A percentile compares a stretch with the other conserved stretches of the same genome.
These are phyloP conservation scores for Ischnura elegans DNA, from an alignment of 2,888 invertebrate genomes.

Conservation along the genomic window DNA sequence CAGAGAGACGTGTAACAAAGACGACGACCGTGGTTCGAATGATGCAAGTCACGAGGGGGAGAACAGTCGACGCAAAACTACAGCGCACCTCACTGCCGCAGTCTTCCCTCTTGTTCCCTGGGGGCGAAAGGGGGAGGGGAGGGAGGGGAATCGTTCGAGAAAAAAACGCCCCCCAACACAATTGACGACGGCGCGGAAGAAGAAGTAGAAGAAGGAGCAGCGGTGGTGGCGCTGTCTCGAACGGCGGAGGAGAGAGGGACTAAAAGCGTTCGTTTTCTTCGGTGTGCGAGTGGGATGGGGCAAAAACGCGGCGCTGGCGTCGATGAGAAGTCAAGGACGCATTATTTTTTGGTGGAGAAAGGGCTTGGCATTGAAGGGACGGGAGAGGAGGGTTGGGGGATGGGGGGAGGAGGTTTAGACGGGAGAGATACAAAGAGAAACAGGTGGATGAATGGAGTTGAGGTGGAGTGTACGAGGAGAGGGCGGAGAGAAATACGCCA, in stretches of 20 bases:
- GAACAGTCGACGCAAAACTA: no score
- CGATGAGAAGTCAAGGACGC: slow-evolving; percentile 9
- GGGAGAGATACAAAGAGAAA: background rate
- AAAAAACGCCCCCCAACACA: background rate
- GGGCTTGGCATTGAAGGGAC: slow-evolving; percentile 9
- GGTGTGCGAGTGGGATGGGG: background rate
- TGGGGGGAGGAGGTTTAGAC: background rate
- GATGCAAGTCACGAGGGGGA: slow-evolving; percentile 15
- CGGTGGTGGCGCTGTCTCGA: background rate
- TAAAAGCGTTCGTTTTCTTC: background rate
- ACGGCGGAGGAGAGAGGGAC: background rate
- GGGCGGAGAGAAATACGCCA: no score
- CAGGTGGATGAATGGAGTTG: background rate
- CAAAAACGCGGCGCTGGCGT: background rate
- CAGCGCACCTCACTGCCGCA: background rate
- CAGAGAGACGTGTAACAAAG: background rate
- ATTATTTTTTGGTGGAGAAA: slow-evolving; percentile 23
- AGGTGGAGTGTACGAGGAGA: background rate
- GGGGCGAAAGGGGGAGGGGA: background rate
- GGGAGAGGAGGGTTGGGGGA: background rate
- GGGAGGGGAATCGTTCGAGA: background rate
- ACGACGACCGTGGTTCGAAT: background rate
- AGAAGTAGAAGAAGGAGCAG: background rate
- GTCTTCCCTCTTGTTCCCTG: background rate
- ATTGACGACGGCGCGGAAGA: background rate